Evolutionary conservation across 2,113 vertebrate species (phyloP).

Genomic region (Burhinus bistriatus): DNA sequence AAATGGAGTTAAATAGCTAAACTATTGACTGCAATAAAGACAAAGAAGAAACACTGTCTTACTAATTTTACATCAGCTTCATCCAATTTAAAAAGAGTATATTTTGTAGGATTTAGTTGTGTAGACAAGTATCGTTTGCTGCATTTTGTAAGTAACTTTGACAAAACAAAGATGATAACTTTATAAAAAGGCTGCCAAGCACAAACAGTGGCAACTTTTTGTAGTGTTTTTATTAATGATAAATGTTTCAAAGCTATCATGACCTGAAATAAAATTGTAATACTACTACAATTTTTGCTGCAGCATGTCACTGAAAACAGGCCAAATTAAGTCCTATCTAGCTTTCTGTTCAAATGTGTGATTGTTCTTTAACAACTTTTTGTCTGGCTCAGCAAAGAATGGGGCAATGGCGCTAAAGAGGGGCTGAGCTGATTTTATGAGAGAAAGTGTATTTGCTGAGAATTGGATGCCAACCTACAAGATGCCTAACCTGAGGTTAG

Average conservation of each 20-base stretch:
- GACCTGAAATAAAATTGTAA: neutral
- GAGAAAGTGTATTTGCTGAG: neutral
- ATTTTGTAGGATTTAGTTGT: neutral
- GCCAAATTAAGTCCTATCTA: neutral
- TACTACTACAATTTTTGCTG: neutral
- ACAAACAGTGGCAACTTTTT: neutral
- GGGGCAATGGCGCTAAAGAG: neutral
- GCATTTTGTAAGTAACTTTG: neutral
- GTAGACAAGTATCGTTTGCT: neutral
- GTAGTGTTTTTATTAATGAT: neutral
- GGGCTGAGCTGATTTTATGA: neutral
- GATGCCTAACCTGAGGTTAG: neutral
- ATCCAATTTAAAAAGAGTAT: neutral
- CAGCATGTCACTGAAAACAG: neutral
- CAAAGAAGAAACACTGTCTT: neutral
- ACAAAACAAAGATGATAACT: slow-evolving; percentile 2
- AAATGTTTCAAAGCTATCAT: neutral
- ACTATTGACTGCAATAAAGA: neutral
- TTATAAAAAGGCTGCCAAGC: neutral
- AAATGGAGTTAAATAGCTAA: neutral
- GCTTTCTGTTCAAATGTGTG: neutral
- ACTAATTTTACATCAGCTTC: neutral
- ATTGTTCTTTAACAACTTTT: neutral
- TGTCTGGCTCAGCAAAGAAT: neutral
- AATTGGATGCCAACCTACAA: neutral